Base-by-base conservation (phyloP, 2,797 vertebrate genomes). In the Centroberyx gerrardi region DNA sequence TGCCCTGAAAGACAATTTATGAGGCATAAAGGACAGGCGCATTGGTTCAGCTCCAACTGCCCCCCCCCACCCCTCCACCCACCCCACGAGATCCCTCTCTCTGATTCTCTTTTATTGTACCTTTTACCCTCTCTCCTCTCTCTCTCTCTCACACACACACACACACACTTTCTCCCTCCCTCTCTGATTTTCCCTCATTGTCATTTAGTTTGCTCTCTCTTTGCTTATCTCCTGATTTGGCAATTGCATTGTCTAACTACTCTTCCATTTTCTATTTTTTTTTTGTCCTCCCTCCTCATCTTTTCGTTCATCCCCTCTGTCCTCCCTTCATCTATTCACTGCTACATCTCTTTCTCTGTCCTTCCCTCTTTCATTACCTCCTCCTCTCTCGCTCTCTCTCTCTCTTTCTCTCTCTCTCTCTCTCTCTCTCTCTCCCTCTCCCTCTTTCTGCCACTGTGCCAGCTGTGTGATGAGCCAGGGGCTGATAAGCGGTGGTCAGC, bases 401-500 rank as follows among this genome's bases (percentile, higher is more conserved):
- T 40, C 33, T 54, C 33, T 59, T 17, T 28, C 56, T 29, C 68
- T 58, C 5, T 17, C 38, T 4, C 29, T 48, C 63, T 29, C 33
- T 8, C 28, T 9, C 42, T 5, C 33, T 9, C 42, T 17, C 48
- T 8, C 17, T 40, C 48, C 42, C 55, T 42, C 62, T 17, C 66
- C 12, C 77, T 62, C 62, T 36, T 62, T 67, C 63, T 83, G 72
- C 81, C 82, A 67, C 87, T 53, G 79, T 84, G 91, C 89, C 93
- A 93, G 93, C 90, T 92, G 92, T 91, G 88, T 85, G 90, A 86
- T 88, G 90, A 93, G 91, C 89, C 90, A 91, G 90, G 89, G 89
- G 91, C 87, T 92, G 93, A 94, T 92, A 91, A 92, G 91, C 91
- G 89, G 85, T 90, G 93, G 91, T 92, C 93, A 87, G 85, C 81